These are phyloP conservation scores for Prionailurus viverrinus DNA, from an alignment of 2,113 vertebrate species.

Conservation along the genomic window DNA sequence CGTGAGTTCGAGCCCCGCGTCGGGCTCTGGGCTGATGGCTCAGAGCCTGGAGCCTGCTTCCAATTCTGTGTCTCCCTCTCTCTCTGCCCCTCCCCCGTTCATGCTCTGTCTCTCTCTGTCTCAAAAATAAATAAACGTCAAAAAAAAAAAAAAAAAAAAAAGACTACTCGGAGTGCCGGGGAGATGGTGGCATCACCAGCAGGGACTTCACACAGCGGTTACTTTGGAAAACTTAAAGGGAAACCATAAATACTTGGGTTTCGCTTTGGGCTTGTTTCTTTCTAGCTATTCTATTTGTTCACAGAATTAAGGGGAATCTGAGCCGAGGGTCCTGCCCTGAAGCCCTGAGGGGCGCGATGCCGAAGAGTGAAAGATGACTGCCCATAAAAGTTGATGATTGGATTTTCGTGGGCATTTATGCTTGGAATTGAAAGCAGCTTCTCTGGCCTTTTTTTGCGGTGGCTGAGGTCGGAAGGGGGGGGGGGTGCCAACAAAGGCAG, in stretches of 20 bases:
- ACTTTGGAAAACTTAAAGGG: not conserved
- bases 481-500: not conserved
- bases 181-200: fast-evolving
- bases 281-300: not conserved
- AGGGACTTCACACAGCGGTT: not conserved
- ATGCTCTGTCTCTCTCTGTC: too few relatives aligned
- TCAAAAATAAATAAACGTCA: too few relatives aligned
- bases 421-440: not conserved
- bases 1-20: too few relatives aligned
- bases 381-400: not conserved
- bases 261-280: not conserved
- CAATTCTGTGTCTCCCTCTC: too few relatives aligned
- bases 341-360: fast-evolving
- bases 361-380: not conserved
- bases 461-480: not conserved
- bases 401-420: not conserved
- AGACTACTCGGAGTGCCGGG: not conserved
- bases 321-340: not conserved
- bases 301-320: not conserved
- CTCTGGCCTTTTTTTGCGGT: not conserved
- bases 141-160: too few relatives aligned
- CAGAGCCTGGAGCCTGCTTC: too few relatives aligned
- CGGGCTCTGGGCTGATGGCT: too few relatives aligned
- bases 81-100: too few relatives aligned
- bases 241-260: not conserved